phyloP scores from a whole-genome alignment of 2,888 invertebrate genomes.

The Heliconius hortense region DNA sequence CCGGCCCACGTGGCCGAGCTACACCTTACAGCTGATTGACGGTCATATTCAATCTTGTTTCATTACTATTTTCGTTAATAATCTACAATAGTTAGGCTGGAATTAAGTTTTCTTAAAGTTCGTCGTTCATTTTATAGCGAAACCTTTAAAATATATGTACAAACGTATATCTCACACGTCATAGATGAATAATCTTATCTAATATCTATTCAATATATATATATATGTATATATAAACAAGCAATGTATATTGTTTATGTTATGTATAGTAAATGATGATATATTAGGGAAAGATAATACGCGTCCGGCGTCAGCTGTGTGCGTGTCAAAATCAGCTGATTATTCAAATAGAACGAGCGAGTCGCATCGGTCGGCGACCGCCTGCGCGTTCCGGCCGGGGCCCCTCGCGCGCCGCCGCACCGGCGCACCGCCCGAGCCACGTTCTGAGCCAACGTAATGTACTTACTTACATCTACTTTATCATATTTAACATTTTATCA shows the following conservation, averaged over 20 bases:
- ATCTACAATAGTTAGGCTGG: not conserved
- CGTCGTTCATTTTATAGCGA: not conserved
- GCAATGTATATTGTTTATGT: slow-evolving; percentile 29
- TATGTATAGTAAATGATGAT: slow-evolving; percentile 40
- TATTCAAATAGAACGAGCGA: slow-evolving; percentile 80
- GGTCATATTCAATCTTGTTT: slow-evolving; percentile 26
- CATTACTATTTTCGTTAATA: not conserved
- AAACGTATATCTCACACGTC: not conserved
- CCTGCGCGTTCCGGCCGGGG: slow-evolving; percentile 50
- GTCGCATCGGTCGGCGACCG: slow-evolving; percentile 72
- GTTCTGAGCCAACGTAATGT: slow-evolving; percentile 44
- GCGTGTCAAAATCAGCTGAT: slow-evolving; percentile 83
- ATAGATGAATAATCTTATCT: not conserved
- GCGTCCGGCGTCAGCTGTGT: slow-evolving; percentile 77
- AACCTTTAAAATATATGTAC: not conserved
- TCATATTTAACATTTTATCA: slow-evolving; percentile 34
- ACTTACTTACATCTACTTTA: slow-evolving; percentile 41
- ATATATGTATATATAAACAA: not conserved
- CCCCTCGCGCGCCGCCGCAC: slow-evolving; percentile 48
- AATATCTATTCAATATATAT: slow-evolving; percentile 1
- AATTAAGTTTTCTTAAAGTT: not conserved
- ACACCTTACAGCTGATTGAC: slow-evolving; percentile 60
- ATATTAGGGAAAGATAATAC: slow-evolving; percentile 63
- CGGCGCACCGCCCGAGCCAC: slow-evolving; percentile 38
- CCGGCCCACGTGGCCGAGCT: slow-evolving; percentile 64